Percentiles rank a stretch among this genome's conserved stretches.
Conservation (phyloP, 2,888 invertebrate genomes). For the Trachelus iudaicus region DNA sequence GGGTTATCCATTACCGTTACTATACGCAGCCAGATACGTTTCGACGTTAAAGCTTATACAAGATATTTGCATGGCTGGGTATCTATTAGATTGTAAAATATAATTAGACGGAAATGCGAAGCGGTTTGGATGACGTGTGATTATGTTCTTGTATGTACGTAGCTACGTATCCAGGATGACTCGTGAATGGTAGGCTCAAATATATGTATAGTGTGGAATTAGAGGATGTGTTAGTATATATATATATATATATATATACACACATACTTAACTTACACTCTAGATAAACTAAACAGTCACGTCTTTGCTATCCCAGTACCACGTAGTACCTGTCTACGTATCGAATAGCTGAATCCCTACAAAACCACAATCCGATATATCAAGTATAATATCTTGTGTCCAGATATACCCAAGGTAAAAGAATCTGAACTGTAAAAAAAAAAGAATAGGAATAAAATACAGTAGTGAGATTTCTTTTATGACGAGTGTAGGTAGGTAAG, state of each 20-base stretch:
- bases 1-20: not conserved
- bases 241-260: not conserved
- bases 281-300: not conserved
- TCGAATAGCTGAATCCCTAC: slow-evolving; percentile 21
- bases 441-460: not conserved
- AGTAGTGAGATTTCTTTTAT: not conserved
- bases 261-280: not conserved
- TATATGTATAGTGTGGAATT: not conserved
- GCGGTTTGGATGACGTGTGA: not conserved
- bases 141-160: not conserved
- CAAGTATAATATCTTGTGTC: not conserved
- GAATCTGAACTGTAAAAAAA: not conserved
- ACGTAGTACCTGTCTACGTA: slow-evolving; percentile 35
- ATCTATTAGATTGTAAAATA: not conserved
- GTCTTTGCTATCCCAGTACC: slow-evolving; percentile 26
- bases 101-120: not conserved
- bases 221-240: not conserved
- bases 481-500: not conserved
- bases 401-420: not conserved
- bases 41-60: not conserved
- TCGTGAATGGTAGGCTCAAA: not conserved
- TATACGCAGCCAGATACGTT: not conserved
- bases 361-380: not conserved
- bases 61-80: not conserved
- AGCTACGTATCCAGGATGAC: not conserved